These are phyloP conservation scores for Ethmia dodecea DNA, from an alignment of 2,888 invertebrate genomes.

Conservation along the genomic window DNA sequence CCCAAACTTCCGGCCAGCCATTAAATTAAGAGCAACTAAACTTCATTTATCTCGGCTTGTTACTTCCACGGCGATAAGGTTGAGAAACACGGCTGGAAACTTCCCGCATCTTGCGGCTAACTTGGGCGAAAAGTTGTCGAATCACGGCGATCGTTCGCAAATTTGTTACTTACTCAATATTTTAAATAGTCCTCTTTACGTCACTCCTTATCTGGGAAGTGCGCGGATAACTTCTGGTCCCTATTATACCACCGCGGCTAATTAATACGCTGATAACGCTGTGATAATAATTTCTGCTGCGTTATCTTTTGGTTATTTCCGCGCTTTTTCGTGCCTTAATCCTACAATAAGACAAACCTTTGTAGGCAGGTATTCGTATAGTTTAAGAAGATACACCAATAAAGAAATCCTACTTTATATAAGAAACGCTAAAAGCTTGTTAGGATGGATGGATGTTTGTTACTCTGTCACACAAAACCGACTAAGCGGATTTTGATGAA, in stretches of 20 bases:
- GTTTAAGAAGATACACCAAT: no score
- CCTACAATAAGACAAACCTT: no score
- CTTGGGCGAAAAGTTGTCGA: constrained; percentile 62
- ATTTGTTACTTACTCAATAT: constrained; percentile 68
- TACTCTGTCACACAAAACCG: no score
- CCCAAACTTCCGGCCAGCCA: constrained; percentile 62
- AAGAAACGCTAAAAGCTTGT: no score
- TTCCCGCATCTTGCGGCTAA: constrained; percentile 52
- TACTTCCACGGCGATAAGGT: constrained; percentile 69
- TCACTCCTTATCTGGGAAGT: constrained; percentile 54
- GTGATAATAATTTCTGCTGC: no score
- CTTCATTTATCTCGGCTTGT: constrained; percentile 74
- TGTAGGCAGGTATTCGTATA: no score
- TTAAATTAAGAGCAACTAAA: constrained; percentile 74
- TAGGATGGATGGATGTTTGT: no score
- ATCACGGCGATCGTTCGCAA: constrained; percentile 70
- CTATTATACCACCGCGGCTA: constrained; percentile 3
- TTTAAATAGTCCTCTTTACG: constrained; percentile 61
- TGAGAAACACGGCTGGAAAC: constrained; percentile 61
- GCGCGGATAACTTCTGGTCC: constrained; percentile 17
- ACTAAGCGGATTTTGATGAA: no score
- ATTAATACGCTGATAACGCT: no score
- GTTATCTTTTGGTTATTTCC: no score
- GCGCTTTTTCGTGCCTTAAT: no score
- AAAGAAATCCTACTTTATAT: no score